phyloP scores from a whole-genome alignment of 2,113 vertebrate species.

The Dunckerocampus dactyliophorus region DNA sequence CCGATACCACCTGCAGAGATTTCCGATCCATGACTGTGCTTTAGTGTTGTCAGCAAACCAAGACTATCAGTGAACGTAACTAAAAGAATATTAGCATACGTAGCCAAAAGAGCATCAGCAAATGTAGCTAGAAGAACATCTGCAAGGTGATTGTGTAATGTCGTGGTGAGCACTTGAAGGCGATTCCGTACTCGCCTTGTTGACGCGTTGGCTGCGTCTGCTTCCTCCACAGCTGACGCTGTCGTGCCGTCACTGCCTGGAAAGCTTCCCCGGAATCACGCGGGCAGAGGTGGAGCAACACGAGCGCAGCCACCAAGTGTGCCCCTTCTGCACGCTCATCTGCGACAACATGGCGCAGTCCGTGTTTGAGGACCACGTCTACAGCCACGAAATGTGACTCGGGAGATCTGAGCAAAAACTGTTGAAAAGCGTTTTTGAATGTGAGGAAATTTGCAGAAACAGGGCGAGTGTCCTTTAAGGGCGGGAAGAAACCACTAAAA shows the following conservation, averaged over 20 bases:
- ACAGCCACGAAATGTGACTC: slow-evolving; percentile 52
- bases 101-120: too few species aligned
- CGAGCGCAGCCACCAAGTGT: slow-evolving; percentile 68
- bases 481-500: too few species aligned
- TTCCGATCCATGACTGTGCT: too few species aligned
- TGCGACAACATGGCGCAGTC: slow-evolving; percentile 69
- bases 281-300: slow-evolving; percentile 59
- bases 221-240: slow-evolving; percentile 35
- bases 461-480: background rate
- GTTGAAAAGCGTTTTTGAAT: background rate
- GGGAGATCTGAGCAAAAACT: background rate
- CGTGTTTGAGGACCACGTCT: slow-evolving; percentile 72
- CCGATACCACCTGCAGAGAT: too few species aligned
- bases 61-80: too few species aligned
- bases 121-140: too few species aligned
- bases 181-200: background rate
- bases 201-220: background rate
- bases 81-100: too few species aligned
- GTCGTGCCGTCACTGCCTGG: slow-evolving; percentile 66
- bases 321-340: slow-evolving; percentile 71
- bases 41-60: too few species aligned
- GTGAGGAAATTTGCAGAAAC: too few species aligned
- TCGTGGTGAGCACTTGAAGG: background rate
- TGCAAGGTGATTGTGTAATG: too few species aligned
- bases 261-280: slow-evolving; percentile 68